phyloP scores from a whole-genome alignment of 2,888 invertebrate species.

The Ypsolopha sequella region DNA sequence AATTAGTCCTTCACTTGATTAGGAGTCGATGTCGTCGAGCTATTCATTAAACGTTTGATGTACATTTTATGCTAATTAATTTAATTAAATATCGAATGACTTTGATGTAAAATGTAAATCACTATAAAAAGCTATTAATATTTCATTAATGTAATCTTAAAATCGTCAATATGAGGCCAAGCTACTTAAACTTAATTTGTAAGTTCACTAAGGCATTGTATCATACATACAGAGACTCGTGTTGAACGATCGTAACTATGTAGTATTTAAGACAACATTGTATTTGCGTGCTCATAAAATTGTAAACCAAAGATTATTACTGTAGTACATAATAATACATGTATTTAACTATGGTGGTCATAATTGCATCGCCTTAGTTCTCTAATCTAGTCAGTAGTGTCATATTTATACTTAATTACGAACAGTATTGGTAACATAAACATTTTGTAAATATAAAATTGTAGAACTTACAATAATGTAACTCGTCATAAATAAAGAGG shows the following conservation, averaged over 20 bases:
- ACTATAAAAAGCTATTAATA: not conserved
- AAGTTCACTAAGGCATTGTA: conserved; percentile 2
- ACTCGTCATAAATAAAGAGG: conserved; percentile 1
- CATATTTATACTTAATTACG: not conserved
- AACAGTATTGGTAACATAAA: not conserved
- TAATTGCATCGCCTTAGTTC: no score
- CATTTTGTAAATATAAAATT: conserved; percentile 1
- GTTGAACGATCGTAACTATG: no score
- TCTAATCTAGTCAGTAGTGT: no score
- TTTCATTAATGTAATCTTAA: not conserved
- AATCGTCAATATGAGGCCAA: not conserved
- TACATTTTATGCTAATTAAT: not conserved
- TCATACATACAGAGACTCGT: not conserved
- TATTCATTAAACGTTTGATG: not conserved
- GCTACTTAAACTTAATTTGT: conserved; percentile 3
- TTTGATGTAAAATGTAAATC: conserved; percentile 1
- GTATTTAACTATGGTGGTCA: no score
- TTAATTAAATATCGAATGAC: not conserved
- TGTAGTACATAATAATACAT: no score
- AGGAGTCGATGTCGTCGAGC: conserved; percentile 8
- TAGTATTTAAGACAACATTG: no score
- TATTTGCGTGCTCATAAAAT: no score
- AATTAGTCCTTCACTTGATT: conserved; percentile 16
- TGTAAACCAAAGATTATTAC: no score
- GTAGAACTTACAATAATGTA: conserved; percentile 1